Conservation (phyloP, 2,888 invertebrate genomes). For the Philaethria dido region DNA sequence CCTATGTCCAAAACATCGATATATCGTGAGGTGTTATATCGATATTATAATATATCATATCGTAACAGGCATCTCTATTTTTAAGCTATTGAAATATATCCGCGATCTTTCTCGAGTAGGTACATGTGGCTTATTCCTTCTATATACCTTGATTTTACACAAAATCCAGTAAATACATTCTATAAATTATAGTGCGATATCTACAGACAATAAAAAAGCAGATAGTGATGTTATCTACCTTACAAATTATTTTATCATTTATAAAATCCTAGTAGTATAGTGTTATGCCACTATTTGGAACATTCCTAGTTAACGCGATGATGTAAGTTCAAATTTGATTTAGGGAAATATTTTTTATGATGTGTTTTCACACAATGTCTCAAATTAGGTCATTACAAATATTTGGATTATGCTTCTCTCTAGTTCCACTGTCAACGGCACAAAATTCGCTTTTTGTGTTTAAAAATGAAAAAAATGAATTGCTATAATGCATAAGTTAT, state of each 20-base stretch:
- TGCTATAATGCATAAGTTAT: no score
- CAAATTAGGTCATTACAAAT: no score
- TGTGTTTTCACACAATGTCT: neutral
- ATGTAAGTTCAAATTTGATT: neutral
- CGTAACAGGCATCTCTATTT: neutral
- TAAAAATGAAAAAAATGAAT: no score
- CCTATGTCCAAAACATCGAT: neutral
- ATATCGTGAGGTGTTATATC: neutral
- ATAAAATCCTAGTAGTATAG: no score
- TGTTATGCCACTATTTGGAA: no score
- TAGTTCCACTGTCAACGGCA: no score
- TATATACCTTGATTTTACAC: constrained; percentile 37
- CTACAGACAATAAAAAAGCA: no score
- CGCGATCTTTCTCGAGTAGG: constrained; percentile 1
- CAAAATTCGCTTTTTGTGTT: no score
- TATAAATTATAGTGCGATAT: constrained; percentile 23
- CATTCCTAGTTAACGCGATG: neutral
- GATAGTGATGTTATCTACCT: no score
- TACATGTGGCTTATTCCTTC: constrained; percentile 39
- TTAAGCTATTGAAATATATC: constrained; percentile 7
- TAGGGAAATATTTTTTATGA: neutral
- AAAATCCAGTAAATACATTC: constrained; percentile 28
- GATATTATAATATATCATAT: neutral
- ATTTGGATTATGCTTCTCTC: no score
- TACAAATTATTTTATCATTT: no score